Conservation (phyloP, 2,888 invertebrate species). For the Nymphalis urticae region DNA sequence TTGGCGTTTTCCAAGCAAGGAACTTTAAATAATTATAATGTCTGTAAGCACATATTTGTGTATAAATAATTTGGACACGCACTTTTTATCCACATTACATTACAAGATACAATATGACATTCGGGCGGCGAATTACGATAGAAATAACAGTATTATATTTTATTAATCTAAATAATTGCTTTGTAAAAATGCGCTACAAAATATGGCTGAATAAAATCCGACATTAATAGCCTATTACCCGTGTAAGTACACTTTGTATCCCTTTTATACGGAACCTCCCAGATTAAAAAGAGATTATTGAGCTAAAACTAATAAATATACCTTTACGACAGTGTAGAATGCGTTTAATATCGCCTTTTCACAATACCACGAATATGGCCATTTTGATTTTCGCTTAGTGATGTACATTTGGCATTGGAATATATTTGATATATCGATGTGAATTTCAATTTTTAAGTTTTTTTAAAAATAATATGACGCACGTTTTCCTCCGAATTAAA, state of each 20-base stretch:
- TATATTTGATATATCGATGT: conserved; percentile 30
- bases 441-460: not conserved
- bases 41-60: too few relatives aligned
- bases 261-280: conserved; percentile 9
- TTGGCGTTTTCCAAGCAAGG: too few relatives aligned
- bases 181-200: not conserved
- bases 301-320: conserved; percentile 55
- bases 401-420: conserved; percentile 32
- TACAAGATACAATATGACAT: too few relatives aligned
- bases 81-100: too few relatives aligned
- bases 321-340: conserved; percentile 53
- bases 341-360: conserved; percentile 61
- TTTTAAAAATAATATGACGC: too few relatives aligned
- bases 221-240: conserved; percentile 10
- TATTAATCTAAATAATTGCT: not conserved
- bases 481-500: too few relatives aligned
- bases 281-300: conserved; percentile 51
- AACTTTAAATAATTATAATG: too few relatives aligned
- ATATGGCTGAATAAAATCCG: conserved; percentile 7
- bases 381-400: conserved; percentile 49
- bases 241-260: conserved; percentile 12
- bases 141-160: not conserved
- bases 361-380: conserved; percentile 48
- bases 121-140: too few relatives aligned
- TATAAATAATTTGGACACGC: too few relatives aligned